Conservation (phyloP, 2,113 vertebrate species). For the Hucho hucho region DNA sequence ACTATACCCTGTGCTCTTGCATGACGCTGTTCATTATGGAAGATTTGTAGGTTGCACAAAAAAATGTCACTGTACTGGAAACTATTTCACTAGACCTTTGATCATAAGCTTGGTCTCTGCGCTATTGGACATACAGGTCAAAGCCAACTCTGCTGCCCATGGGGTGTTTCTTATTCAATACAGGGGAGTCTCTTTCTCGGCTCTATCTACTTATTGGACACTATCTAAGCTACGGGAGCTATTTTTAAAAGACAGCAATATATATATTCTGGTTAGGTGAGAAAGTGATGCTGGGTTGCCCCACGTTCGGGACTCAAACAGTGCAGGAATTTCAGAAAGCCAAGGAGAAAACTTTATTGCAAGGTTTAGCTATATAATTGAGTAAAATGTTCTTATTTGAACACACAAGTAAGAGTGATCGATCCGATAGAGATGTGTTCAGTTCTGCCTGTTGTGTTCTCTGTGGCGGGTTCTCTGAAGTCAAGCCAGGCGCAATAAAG, state of each 20-base stretch:
- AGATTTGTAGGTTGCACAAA: too few relatives aligned
- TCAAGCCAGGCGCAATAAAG: not conserved
- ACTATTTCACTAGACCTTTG: too few relatives aligned
- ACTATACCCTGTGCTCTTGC: too few relatives aligned
- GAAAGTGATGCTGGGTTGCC: not conserved
- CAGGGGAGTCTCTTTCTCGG: not conserved
- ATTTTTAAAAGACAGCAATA: slow-evolving; percentile 16
- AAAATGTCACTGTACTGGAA: too few relatives aligned
- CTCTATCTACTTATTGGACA: not conserved
- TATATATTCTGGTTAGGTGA: not conserved
- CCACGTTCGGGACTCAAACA: not conserved
- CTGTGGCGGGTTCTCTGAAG: not conserved
- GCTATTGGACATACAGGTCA: too few relatives aligned
- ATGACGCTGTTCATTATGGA: too few relatives aligned
- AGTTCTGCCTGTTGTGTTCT: not conserved
- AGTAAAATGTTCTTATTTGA: too few relatives aligned
- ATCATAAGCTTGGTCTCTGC: too few relatives aligned
- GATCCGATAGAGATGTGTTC: not conserved
- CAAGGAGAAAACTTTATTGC: too few relatives aligned
- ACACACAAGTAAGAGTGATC: too few relatives aligned
- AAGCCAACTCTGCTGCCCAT: too few relatives aligned
- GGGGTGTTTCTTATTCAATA: not conserved
- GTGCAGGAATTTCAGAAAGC: not conserved
- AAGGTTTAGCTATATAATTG: too few relatives aligned
- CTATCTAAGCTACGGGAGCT: not conserved